Conservation (phyloP, 2,113 vertebrate species). For the Suricata suricatta region DNA sequence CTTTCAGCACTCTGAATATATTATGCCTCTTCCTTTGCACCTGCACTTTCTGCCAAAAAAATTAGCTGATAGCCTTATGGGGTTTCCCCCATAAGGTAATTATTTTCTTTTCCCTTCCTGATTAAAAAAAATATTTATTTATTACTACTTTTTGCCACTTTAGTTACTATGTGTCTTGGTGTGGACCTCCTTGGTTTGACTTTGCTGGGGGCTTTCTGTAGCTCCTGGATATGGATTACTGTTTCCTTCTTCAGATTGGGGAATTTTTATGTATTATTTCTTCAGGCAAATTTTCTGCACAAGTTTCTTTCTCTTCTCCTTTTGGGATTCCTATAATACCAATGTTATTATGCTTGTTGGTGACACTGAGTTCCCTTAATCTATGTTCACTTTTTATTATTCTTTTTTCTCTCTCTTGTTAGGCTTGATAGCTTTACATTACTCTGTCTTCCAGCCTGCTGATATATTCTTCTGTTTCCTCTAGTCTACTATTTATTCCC, state of each 20-base stretch:
- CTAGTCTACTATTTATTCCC: not conserved
- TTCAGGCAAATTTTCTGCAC: not conserved
- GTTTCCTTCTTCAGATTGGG: not conserved
- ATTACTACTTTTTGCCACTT: not conserved
- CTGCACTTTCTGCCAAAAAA: not conserved
- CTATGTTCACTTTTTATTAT: not conserved
- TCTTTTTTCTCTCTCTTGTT: not conserved
- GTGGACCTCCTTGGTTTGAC: not conserved
- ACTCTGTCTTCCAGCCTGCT: not conserved
- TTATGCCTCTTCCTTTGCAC: not conserved
- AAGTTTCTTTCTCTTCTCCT: not conserved
- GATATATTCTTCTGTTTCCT: not conserved
- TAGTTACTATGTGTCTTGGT: not conserved
- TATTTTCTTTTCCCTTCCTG: not conserved
- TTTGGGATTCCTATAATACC: not conserved
- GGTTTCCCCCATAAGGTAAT: not conserved
- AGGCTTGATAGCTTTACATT: not conserved
- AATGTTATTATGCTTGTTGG: not conserved
- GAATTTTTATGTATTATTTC: not conserved
- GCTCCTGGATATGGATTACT: not conserved
- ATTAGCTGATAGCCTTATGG: not conserved
- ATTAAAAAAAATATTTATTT: not conserved
- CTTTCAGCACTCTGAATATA: not conserved
- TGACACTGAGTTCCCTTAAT: not conserved
- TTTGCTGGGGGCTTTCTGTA: not conserved